phyloP scores from a whole-genome alignment of 2,888 invertebrate genomes.

The Pomacea canaliculata region DNA sequence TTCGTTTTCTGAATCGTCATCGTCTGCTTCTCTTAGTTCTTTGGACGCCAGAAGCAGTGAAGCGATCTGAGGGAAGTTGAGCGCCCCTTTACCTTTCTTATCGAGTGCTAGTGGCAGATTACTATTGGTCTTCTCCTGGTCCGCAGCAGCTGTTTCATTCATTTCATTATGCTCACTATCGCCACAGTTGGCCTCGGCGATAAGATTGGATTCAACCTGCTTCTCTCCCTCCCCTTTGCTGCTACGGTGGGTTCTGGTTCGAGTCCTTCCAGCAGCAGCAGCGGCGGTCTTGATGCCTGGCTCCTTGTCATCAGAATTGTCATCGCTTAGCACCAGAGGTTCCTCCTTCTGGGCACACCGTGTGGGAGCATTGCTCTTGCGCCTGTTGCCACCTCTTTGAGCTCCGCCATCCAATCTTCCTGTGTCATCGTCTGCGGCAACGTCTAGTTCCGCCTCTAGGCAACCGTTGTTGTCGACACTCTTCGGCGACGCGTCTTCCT shows the following conservation, averaged over 20 bases:
- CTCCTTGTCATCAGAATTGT: conserved; percentile 49
- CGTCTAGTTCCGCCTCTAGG: conserved; percentile 10
- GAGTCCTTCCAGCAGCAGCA: background rate
- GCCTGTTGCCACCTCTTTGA: conserved; percentile 47
- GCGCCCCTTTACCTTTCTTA: background rate
- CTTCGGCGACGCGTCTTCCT: background rate
- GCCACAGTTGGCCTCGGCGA: background rate
- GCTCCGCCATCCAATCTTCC: conserved; percentile 30
- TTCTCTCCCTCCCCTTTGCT: background rate
- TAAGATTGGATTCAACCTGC: background rate
- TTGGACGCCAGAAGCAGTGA: conserved; percentile 5
- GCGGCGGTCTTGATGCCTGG: conserved; percentile 10
- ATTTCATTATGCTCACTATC: background rate
- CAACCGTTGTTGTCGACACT: background rate
- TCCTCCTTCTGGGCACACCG: conserved; percentile 59
- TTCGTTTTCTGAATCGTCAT: conserved; percentile 14
- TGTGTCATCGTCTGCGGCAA: conserved; percentile 10
- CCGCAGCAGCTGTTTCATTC: background rate
- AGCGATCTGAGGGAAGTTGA: conserved; percentile 21
- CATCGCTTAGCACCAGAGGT: conserved; percentile 51
- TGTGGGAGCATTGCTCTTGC: conserved; percentile 64
- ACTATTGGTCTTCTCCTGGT: background rate
- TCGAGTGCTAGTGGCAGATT: background rate
- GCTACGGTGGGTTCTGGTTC: background rate
- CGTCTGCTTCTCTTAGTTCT: conserved; percentile 9